Base-by-base conservation (phyloP, 2,113 vertebrate species). In the Panthera leo region DNA sequence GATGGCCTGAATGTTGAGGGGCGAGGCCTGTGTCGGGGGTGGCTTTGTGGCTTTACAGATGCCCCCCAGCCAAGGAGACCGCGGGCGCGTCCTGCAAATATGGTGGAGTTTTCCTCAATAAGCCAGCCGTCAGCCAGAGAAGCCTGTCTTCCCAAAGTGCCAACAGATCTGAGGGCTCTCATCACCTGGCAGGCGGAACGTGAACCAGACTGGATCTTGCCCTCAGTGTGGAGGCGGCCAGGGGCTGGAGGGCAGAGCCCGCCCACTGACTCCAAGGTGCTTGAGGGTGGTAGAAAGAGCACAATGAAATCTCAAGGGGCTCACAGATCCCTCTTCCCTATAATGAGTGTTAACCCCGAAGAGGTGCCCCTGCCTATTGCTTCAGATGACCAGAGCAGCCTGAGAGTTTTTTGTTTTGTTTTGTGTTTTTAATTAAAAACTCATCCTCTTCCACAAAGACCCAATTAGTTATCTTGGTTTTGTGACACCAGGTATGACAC, bases 311-410 rank as follows among this genome's bases (percentile, higher is more conserved):
- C 63, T 23, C n/a, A 6, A 34, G n/a, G 0, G 65, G 48, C 5
- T 53, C 31, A 1, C 70, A n/a, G 29, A 19, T 23, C 27, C 58
- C 5, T 13, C 53, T 68, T 65, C 63, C 71, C 25, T 21, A 0
- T 12, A 53, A 18, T 29, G 68, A 48, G 14, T 48, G 45, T 68
- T 25, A 61, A 31, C 89, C 85, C 31, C 70, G 31, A 48, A 75
- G 67, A 94, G 36, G 80, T 5, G 27, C 63, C 18, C 4, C 55
- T 34, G 73, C 53, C 15, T 15, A 8, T 34, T 9, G 39, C 51
- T 96, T 63, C 34, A 61, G 70, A 85, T 42, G 31, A 67, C 63
- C 71, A 65, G 94, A 93, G 85, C 96, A 85, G 75, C 88, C 97
- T 70, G 6, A 12, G 1, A 0, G 18, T 55, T 36, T 29, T 86